phyloP scores from a whole-genome alignment of 1,140 invertebrate species.

The Calliopsis andreniformis region DNA sequence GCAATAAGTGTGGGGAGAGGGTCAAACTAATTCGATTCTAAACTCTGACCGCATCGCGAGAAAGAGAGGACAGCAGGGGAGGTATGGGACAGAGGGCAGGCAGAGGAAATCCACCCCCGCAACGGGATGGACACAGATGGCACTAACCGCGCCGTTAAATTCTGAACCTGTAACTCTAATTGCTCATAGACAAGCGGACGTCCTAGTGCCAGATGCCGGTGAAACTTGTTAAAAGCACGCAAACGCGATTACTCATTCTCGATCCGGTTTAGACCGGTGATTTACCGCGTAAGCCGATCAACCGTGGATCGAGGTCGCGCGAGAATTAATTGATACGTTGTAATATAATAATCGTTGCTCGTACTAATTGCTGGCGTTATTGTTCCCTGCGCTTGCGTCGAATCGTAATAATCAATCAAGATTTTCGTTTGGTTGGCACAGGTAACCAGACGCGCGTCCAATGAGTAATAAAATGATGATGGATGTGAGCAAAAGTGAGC shows the following conservation, averaged over 20 bases:
- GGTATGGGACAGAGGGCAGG: slow-evolving; percentile 25
- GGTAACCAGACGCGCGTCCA: background rate
- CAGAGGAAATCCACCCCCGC: slow-evolving; percentile 61
- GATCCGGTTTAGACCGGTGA: slow-evolving; percentile 10
- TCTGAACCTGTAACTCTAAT: slow-evolving; percentile 82
- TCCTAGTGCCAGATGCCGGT: slow-evolving; percentile 79
- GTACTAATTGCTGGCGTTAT: background rate
- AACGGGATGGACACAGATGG: slow-evolving; percentile 78
- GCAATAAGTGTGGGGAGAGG: slow-evolving; percentile 69
- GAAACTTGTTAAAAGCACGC: slow-evolving; percentile 78
- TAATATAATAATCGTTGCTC: slow-evolving; percentile 1
- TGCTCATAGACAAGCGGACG: slow-evolving; percentile 81
- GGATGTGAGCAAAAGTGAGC: slow-evolving; percentile 82
- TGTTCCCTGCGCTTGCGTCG: background rate
- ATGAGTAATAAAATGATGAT: slow-evolving; percentile 78
- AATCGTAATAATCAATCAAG: slow-evolving; percentile 9
- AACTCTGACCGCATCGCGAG: slow-evolving; percentile 79
- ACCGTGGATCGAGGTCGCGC: background rate
- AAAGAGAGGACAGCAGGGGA: slow-evolving; percentile 44
- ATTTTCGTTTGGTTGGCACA: slow-evolving; percentile 25
- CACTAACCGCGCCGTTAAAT: slow-evolving; percentile 81
- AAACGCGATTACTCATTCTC: slow-evolving; percentile 60
- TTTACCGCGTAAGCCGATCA: slow-evolving; percentile 13
- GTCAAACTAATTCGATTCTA: slow-evolving; percentile 83
- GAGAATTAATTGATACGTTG: background rate